These are phyloP conservation scores for Nowickia ferox DNA, from an alignment of 2,888 invertebrate species.

Conservation along the genomic window DNA sequence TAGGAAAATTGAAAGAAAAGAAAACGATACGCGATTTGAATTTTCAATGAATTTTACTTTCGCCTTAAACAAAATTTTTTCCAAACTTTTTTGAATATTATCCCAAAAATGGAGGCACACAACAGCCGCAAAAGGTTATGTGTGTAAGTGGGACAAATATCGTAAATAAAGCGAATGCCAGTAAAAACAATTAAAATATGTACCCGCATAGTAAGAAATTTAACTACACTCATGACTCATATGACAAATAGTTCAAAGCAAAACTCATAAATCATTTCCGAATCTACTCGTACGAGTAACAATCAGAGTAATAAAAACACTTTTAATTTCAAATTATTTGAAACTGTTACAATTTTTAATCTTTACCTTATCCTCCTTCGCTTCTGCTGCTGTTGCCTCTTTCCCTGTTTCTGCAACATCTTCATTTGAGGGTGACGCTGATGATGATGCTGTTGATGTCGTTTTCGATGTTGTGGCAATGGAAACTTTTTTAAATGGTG, in stretches of 20 bases:
- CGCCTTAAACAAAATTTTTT: slow-evolving; percentile 53
- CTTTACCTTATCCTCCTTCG: slow-evolving; percentile 75
- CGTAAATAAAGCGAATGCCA: neutral
- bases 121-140: slow-evolving; percentile 67
- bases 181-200: slow-evolving; percentile 28
- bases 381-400: slow-evolving; percentile 72
- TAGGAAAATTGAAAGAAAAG: slow-evolving; percentile 18
- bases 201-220: neutral
- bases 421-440: slow-evolving; percentile 74
- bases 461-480: slow-evolving; percentile 78
- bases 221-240: neutral
- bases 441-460: slow-evolving; percentile 84
- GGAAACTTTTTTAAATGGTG: slow-evolving; percentile 86
- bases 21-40: slow-evolving; percentile 56
- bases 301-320: slow-evolving; percentile 41
- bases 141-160: slow-evolving; percentile 68
- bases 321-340: slow-evolving; percentile 52
- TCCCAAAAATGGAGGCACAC: slow-evolving; percentile 2
- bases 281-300: neutral
- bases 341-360: slow-evolving; percentile 9
- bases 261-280: slow-evolving; percentile 9
- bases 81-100: slow-evolving; percentile 1
- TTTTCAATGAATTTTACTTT: slow-evolving; percentile 67
- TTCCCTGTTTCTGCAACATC: slow-evolving; percentile 38
- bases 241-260: neutral